Percentiles rank a stretch among this genome's conserved stretches.
These are phyloP conservation scores for Paracanthobrama guichenoti DNA, from an alignment of 2,113 vertebrate species.

Conservation along the genomic window DNA sequence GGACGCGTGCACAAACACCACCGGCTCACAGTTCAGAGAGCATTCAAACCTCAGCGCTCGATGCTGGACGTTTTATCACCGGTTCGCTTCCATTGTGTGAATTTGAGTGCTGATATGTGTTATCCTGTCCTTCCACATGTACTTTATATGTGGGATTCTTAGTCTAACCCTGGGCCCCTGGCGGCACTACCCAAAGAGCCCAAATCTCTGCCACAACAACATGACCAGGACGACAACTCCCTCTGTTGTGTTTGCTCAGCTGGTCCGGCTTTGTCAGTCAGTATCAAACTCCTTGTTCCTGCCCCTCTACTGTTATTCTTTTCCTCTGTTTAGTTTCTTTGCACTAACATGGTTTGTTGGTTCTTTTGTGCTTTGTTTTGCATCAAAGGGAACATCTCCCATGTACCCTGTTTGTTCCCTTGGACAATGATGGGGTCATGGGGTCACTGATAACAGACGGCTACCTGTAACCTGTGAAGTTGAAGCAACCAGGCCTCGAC, in stretches of 20 bases:
- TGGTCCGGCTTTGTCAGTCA: slow-evolving; percentile 68
- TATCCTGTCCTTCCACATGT: slow-evolving; percentile 62
- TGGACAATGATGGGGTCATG: slow-evolving; percentile 54
- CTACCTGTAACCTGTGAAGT: slow-evolving; percentile 17
- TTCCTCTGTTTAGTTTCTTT: slow-evolving; percentile 70
- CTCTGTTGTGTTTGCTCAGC: slow-evolving; percentile 75
- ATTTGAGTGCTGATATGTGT: slow-evolving; percentile 40
- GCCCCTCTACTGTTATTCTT: slow-evolving; percentile 65
- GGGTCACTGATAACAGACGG: slow-evolving; percentile 56
- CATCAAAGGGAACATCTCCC: slow-evolving; percentile 44
- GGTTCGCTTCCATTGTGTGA: slow-evolving; percentile 11
- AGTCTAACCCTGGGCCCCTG: slow-evolving; percentile 61
- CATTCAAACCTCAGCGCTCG: slow-evolving; percentile 14
- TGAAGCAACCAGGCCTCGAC: background rate
- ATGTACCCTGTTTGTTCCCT: slow-evolving; percentile 40
- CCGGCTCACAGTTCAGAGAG: slow-evolving; percentile 25
- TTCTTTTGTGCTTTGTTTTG: slow-evolving; percentile 66
- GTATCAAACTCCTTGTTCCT: slow-evolving; percentile 64
- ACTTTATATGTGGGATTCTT: slow-evolving; percentile 66
- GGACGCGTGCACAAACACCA: slow-evolving; percentile 10
- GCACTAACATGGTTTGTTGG: slow-evolving; percentile 63
- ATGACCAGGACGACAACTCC: slow-evolving; percentile 67
- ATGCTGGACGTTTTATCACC: slow-evolving; percentile 24
- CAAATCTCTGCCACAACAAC: slow-evolving; percentile 68
- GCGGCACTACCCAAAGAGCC: slow-evolving; percentile 58